Base-by-base conservation (phyloP, 2,797 vertebrate species). In the Tokudaia muenninki region DNA sequence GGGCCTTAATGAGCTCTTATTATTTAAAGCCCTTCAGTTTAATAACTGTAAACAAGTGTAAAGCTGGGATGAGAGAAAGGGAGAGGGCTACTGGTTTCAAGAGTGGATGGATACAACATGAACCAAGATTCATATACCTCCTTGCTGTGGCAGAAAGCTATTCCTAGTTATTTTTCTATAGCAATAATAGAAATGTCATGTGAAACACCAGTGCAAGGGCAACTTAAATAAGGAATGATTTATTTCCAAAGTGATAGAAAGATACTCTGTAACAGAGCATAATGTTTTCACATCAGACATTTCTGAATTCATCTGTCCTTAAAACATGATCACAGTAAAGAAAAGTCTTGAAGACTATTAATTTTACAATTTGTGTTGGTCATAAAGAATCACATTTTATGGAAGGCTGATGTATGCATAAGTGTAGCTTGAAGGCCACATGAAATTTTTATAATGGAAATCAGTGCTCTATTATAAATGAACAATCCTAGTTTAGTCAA, bases 281-380 rank as follows among this genome's bases (percentile, higher is more conserved):
- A 95, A 63, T n/a, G n/a, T n/a, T n/a, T n/a, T n/a, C n/a, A 94
- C 50, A 74, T 87, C 29, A 94, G 89, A 87, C 52, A 91, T 57
- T 90, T 78, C 80, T 95, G 87, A 92, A 59, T 90, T 95, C 75
- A 96, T 93, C 87, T 94, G 77, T 74, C 78, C 97, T 96, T 93
- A 92, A 94, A 97, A 96, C 80, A 87, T 94, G 52, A 92, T 0
- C 95, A 47, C 92, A 86, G 84, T 83, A 93, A 80, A 95, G 63
- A 95, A 90, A 57, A 63, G n/a, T 94, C 59, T 87, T 77, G 24
- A 95, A 97, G 37, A 26, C 55, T 50, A 96, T 87, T 97, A 92
- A 96, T 90, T 96, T 96, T 87, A 92, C 95, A 95, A 93, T 97
- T 94, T 97, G 91, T 94, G 74, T 78, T 94, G 47, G 65, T 94